phyloP scores from a whole-genome alignment of 2,113 vertebrate genomes.

The Lepus timidus region DNA sequence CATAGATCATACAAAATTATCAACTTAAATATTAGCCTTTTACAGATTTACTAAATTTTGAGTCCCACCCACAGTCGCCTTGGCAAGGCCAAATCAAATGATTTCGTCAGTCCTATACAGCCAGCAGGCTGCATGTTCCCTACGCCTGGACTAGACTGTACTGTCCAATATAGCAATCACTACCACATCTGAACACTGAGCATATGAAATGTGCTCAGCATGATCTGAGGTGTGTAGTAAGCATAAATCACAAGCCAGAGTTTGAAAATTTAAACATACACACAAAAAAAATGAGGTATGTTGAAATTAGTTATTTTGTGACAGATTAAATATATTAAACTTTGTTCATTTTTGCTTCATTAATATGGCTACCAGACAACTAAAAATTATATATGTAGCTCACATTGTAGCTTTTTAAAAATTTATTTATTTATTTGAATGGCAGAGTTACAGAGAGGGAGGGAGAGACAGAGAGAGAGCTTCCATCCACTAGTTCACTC shows the following conservation, averaged over 20 bases:
- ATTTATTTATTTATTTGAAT: too few relatives aligned
- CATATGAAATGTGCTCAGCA: constrained; percentile 15
- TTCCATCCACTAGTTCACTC: too few relatives aligned
- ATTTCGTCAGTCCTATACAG: too few relatives aligned
- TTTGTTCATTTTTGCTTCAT: constrained; percentile 18
- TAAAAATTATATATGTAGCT: constrained; percentile 9
- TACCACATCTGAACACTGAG: background rate
- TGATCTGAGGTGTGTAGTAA: background rate
- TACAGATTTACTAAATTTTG: too few relatives aligned
- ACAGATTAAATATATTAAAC: constrained; percentile 14
- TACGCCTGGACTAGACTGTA: background rate
- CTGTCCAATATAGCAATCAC: background rate
- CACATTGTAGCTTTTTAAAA: background rate
- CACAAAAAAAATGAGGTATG: background rate
- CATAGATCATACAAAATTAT: too few relatives aligned
- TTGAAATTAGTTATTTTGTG: background rate
- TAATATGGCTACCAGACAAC: constrained; percentile 6
- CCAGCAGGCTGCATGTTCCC: too few relatives aligned
- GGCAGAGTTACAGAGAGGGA: too few relatives aligned
- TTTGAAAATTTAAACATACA: background rate
- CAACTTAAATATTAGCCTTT: too few relatives aligned
- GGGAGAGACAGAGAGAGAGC: too few relatives aligned
- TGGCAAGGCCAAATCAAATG: too few relatives aligned
- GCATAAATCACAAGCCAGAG: background rate
- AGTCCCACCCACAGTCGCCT: too few relatives aligned